A percentile compares a stretch with the other conserved stretches of the same genome.
These are phyloP conservation scores for Fringilla coelebs DNA, from an alignment of 2,797 vertebrate species.

Conservation along the genomic window DNA sequence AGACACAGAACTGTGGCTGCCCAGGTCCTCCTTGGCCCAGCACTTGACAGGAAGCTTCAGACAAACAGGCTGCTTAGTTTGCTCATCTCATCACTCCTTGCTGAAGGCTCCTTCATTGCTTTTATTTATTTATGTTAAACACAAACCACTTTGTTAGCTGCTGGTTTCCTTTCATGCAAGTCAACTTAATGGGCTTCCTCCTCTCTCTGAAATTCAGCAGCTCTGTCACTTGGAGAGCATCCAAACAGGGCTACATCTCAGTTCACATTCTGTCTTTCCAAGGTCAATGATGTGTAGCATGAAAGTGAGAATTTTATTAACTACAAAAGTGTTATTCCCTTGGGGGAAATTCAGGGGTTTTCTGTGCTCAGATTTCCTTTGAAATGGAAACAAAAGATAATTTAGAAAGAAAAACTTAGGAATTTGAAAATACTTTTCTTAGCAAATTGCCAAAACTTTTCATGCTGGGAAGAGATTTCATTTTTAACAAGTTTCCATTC, in stretches of 20 bases:
- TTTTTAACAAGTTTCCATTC: conserved; percentile 19
- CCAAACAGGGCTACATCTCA: neutral
- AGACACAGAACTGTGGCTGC: neutral
- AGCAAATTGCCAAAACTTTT: conserved; percentile 30
- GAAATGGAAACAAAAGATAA: conserved; percentile 42
- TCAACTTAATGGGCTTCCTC: neutral
- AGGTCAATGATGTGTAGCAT: neutral
- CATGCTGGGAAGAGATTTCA: conserved; percentile 12
- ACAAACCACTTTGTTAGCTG: conserved; percentile 15
- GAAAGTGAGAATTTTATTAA: conserved; percentile 47
- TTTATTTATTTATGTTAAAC: conserved; percentile 31
- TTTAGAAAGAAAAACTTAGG: conserved; percentile 37
- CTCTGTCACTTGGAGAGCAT: neutral
- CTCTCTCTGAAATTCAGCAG: neutral
- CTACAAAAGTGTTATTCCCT: conserved; percentile 14
- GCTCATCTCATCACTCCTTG: neutral
- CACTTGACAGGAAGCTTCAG: neutral
- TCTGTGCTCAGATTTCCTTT: conserved; percentile 8
- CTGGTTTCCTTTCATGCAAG: neutral
- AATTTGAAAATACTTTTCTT: conserved; percentile 34
- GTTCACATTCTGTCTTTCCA: neutral
- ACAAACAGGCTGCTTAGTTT: neutral
- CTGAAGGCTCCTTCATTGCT: neutral
- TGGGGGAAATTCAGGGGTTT: neutral
- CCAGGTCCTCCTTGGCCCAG: neutral